Evolutionary conservation across 1,140 invertebrate species (phyloP), one percentile per base, ranked within the genome.

Genomic region (Meloidogyne exigua): DNA sequence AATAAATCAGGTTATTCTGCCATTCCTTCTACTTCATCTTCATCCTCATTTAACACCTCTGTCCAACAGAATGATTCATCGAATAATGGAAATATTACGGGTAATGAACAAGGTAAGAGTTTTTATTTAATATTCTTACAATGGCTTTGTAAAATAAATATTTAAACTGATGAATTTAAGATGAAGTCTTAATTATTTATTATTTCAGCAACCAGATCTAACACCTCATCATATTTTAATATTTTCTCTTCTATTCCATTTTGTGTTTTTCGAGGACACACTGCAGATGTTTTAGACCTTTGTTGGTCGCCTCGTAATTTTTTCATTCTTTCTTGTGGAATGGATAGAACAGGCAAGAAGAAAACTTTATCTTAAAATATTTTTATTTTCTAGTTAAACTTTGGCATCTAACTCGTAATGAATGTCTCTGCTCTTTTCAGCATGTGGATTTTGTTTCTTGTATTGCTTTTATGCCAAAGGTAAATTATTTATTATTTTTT

Each of bases 361-460:
- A 28, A n/a, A 23, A 72, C 13, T n/a, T 13, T 36, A 5, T 32
- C 28, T 32, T 32, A 3, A 3, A 3, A 3, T 32, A 3, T 32
- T 32, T 32, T 32, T 32, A 3, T 97, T 88, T 98, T 39, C 10
- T 95, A 13, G 95, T 98, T 0, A 90, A 95, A 42, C 89, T 98
- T 63, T 99, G 96, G 96, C 96, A 99, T 87, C 95, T 98, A 79
- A 96, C 94, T 0, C 89, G 95, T 25, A 92, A 94, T 84, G 96
- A 98, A 88, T 99, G 96, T 87, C 90, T 99, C 0, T 98, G 96
- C 88, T 96, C 95, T 88, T 99, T 99, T 88, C 95, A 98, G 88
- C 96, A 98, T 86, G 96, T 98, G 81, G 96, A 98, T 89, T 98
- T 98, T 89, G 95, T 98, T 23, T 98, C 96, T 0, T 95, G 95